phyloP scores from a whole-genome alignment of 2,113 vertebrate genomes.

The Piprites chloris region DNA sequence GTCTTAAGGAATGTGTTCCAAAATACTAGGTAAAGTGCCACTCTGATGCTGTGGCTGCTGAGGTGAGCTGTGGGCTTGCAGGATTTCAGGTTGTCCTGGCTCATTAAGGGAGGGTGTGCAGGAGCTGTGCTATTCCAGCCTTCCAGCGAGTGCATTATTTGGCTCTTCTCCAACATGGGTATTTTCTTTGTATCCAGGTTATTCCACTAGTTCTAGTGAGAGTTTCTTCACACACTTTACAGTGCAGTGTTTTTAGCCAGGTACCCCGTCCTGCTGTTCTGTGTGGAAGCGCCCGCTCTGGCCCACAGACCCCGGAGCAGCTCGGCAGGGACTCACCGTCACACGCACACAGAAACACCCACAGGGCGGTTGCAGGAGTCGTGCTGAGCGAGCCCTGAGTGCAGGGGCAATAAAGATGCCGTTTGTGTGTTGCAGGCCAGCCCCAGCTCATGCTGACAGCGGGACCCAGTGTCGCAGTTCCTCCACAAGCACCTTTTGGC shows the following conservation, averaged over 20 bases:
- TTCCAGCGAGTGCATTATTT: background rate
- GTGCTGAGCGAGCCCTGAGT: background rate
- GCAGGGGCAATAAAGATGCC: background rate
- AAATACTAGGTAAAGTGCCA: background rate
- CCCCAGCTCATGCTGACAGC: slow-evolving; percentile 98
- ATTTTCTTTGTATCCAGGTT: background rate
- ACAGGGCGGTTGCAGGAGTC: fast-evolving
- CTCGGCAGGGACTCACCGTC: background rate
- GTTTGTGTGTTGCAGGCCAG: slow-evolving; percentile 78
- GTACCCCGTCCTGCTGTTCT: background rate
- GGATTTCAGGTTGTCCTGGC: background rate
- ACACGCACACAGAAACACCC: fast-evolving
- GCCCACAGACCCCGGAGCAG: background rate
- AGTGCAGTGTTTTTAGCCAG: background rate
- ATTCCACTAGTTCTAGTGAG: background rate
- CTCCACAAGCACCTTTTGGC: slow-evolving; percentile 90
- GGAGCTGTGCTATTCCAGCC: background rate
- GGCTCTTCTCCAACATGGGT: background rate
- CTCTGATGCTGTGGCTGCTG: background rate
- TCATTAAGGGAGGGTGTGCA: background rate
- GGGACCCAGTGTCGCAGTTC: slow-evolving; percentile 91
- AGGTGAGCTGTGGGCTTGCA: background rate
- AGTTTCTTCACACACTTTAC: background rate
- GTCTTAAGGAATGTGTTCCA: background rate
- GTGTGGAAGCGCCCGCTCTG: background rate